phyloP scores from a whole-genome alignment of 2,113 vertebrate genomes.

The Amblyopsis rosae region DNA sequence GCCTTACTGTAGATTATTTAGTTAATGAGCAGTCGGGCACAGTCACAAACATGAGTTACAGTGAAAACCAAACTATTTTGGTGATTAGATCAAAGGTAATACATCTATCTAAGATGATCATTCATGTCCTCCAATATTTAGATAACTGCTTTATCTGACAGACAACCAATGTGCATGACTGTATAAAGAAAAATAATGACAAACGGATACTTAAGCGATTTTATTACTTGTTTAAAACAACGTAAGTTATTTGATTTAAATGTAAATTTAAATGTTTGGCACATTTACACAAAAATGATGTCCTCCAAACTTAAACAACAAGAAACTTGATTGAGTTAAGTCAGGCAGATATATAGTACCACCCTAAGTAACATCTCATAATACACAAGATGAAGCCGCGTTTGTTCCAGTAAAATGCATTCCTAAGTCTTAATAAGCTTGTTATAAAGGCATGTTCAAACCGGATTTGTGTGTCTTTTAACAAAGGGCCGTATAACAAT shows the following conservation, averaged over 20 bases:
- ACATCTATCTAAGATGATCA: neutral
- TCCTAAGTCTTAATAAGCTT: constrained; percentile 53
- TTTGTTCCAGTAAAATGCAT: neutral
- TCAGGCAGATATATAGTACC: constrained; percentile 32
- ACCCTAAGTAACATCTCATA: constrained; percentile 39
- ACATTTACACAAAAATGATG: constrained; percentile 7
- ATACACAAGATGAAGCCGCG: neutral
- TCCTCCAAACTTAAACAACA: no score
- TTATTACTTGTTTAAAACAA: no score
- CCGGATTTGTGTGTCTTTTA: constrained; percentile 15
- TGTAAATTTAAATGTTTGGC: neutral
- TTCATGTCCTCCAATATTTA: neutral
- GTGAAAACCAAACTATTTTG: neutral
- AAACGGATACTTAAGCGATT: no score
- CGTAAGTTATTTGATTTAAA: no score
- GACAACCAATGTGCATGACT: no score
- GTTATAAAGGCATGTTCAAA: constrained; percentile 33
- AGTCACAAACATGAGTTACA: constrained; percentile 59
- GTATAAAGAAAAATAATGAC: no score
- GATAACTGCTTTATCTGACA: neutral
- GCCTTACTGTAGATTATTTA: constrained; percentile 57
- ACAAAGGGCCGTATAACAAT: constrained; percentile 21
- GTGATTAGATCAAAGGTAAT: neutral
- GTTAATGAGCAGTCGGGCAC: constrained; percentile 63
- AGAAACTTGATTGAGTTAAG: constrained; percentile 35